phyloP scores from a whole-genome alignment of 2,113 vertebrate species.

The Tinamus guttatus region DNA sequence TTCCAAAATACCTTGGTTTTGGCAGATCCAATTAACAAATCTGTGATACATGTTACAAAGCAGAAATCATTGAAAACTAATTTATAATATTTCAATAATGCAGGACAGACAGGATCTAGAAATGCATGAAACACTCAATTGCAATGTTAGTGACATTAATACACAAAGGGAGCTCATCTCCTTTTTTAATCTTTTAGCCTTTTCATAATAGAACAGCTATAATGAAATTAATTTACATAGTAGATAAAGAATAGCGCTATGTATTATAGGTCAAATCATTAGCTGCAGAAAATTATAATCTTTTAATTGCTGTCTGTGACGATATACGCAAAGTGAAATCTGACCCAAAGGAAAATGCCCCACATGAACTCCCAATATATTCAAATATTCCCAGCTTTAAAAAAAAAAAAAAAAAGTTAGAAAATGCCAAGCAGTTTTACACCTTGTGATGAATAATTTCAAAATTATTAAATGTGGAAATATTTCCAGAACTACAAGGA shows the following conservation, averaged over 20 bases:
- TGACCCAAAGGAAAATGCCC: not conserved
- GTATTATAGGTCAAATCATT: not conserved
- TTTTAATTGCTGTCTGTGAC: not conserved
- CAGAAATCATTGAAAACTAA: not conserved
- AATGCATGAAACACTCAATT: not conserved
- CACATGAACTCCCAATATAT: not conserved
- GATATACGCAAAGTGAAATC: not conserved
- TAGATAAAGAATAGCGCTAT: not conserved
- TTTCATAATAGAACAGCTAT: not conserved
- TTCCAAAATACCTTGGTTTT: not conserved
- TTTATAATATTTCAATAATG: not conserved
- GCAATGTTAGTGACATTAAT: not conserved
- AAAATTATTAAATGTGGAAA: not conserved
- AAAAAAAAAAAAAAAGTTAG: not conserved
- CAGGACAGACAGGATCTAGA: not conserved
- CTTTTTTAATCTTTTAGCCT: not conserved
- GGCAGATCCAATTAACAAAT: not conserved
- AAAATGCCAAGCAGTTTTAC: not conserved
- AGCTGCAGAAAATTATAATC: not conserved
- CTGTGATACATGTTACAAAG: not conserved
- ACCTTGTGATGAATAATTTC: not conserved
- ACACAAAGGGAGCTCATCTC: not conserved
- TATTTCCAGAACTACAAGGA: constrained; percentile 52
- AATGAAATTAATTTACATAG: not conserved
- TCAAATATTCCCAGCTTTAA: not conserved